Percentiles rank a stretch among this genome's conserved stretches.
These are phyloP conservation scores for Prunella himalayana DNA, from an alignment of 2,113 vertebrate species.

Conservation along the genomic window DNA sequence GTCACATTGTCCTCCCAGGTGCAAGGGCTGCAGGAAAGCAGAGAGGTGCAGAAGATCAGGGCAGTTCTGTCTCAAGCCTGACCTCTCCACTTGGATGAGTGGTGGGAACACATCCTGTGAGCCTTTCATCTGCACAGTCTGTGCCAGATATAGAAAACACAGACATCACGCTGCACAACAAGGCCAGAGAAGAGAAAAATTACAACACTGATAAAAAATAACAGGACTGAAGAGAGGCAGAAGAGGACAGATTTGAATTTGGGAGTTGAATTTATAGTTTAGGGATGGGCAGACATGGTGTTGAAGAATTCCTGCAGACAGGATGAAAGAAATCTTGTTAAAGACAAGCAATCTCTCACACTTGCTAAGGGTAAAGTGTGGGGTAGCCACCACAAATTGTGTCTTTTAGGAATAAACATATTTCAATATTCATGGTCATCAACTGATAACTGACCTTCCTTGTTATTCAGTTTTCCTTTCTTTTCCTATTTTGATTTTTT, in stretches of 20 bases:
- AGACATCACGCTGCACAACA: neutral
- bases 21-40: neutral
- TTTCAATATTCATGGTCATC: neutral
- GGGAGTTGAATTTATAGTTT: neutral
- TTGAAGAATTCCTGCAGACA: neutral
- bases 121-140: neutral
- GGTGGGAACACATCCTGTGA: neutral
- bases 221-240: neutral
- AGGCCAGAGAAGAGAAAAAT: neutral
- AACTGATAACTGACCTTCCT: neutral
- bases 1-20: neutral
- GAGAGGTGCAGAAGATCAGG: neutral
- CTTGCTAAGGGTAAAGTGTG: neutral
- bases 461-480: neutral
- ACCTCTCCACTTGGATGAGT: neutral
- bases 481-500: neutral
- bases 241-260: neutral
- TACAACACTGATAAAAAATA: neutral
- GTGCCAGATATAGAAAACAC: neutral
- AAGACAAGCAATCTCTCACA: fast-evolving
- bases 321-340: neutral
- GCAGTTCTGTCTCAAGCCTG: neutral
- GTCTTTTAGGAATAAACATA: neutral
- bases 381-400: neutral
- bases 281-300: neutral